Base-by-base conservation (phyloP, 2,888 invertebrate genomes). In the Panzeria rudis region DNA sequence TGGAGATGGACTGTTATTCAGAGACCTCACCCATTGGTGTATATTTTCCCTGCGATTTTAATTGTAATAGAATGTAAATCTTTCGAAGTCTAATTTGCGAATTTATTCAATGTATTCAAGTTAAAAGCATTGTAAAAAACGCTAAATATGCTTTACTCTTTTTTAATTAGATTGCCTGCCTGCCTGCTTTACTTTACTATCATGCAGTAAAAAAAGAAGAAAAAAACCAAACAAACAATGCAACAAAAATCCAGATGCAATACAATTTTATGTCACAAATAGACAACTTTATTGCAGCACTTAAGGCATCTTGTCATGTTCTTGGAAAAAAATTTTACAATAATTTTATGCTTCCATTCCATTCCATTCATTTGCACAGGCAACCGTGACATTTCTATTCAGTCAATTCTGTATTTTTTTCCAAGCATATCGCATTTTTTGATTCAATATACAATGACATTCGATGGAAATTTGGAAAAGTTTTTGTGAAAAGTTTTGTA, bases 281-380 rank as follows among this genome's bases (percentile, higher is more conserved):
- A 71, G 62, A 61, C 47, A 82, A 82, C 35, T 82, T 69, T 64
- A 82, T 71, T 68, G 35, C 32, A 38, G 54, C 69, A 56, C 82
- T 82, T 62, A 23, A 62, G 62, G 71, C 71, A 82, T 54, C 8
- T 56, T 82, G 76, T 62, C 76, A 56, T 56, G 59, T 80, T 80
- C 80, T 73, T 73, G 59, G 7, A 66, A 61, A 72, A 47, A 72
- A 59, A 50, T 15, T 52, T 56, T 29, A 13, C 54, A 64, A 79
- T 64, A 2, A 23, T 25, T 80, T 66, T 17, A 38, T 20, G 38
- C 32, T 41, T 11, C 23, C 38, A 66, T 47, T 38, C 23, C 38
- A 66, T 47, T 38, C 44, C 59, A 15, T 61, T 69, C 20, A 52
- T 1, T 69, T 4, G 47, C 35, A 52, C n/a, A 23, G 8, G 29